Evolutionary conservation across 2,797 vertebrate species (phyloP).

Genomic region (Zonotrichia albicollis): DNA sequence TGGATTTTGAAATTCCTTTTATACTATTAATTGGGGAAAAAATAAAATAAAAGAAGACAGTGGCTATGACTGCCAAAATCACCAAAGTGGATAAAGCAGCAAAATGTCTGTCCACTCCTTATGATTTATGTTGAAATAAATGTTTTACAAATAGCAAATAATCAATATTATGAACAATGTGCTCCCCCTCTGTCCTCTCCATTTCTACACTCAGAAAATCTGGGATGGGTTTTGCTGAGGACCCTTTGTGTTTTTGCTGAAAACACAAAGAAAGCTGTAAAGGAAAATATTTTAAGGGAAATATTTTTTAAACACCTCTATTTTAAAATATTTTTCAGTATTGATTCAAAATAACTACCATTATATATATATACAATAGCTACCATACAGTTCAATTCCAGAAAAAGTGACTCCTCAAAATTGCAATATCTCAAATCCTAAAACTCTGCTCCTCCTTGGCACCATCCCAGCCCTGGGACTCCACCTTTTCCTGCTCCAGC

Average conservation of each 20-base stretch:
- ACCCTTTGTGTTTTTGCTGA: too few species aligned
- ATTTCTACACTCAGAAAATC: background rate
- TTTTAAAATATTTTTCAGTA: background rate
- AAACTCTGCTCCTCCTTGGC: background rate
- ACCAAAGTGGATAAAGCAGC: background rate
- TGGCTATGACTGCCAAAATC: background rate
- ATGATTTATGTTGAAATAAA: fast-evolving
- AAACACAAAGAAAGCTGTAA: background rate
- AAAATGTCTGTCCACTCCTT: background rate
- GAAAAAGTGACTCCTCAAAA: background rate
- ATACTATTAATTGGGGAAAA: background rate
- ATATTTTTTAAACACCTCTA: too few species aligned
- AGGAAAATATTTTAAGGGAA: background rate
- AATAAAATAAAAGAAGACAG: background rate
- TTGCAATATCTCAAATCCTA: background rate
- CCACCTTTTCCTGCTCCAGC: background rate
- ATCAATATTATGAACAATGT: background rate
- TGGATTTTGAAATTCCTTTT: background rate
- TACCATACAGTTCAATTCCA: background rate
- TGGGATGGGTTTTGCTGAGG: background rate
- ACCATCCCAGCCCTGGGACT: background rate
- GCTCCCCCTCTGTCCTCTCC: background rate
- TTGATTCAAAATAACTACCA: background rate
- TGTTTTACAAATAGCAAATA: background rate
- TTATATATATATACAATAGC: too few species aligned